phyloP scores from a whole-genome alignment of 2,888 invertebrate species.

The Nemapogon koenigi region DNA sequence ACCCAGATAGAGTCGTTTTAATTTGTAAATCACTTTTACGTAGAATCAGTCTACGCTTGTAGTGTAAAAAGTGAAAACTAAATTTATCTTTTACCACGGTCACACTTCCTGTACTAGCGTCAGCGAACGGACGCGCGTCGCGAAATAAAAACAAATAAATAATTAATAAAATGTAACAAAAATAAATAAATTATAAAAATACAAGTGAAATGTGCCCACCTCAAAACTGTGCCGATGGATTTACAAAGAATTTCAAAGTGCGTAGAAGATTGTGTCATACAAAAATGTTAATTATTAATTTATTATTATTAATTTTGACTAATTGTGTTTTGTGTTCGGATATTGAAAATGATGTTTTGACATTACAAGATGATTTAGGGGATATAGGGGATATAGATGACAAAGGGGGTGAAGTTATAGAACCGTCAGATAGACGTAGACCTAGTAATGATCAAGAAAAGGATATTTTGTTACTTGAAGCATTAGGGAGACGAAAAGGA shows the following conservation, averaged over 20 bases:
- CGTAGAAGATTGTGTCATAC: conserved; percentile 29
- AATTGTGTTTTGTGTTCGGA: conserved; percentile 31
- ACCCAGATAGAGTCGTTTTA: no score
- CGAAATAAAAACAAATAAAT: conserved; percentile 18
- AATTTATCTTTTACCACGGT: no score
- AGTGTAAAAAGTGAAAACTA: no score
- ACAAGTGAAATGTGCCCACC: conserved; percentile 25
- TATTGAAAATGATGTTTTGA: conserved; percentile 50
- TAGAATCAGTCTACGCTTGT: no score
- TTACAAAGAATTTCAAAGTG: conserved; percentile 35
- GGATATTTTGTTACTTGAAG: conserved; percentile 75
- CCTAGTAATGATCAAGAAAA: conserved; percentile 74
- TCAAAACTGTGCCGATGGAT: no score
- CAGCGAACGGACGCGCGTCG: conserved; percentile 37
- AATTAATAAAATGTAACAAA: conserved; percentile 14
- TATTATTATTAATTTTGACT: conserved; percentile 24
- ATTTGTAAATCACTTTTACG: no score
- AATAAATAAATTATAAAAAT: conserved; percentile 25
- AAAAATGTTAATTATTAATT: conserved; percentile 19
- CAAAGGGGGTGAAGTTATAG: conserved; percentile 27
- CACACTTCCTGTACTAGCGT: no score
- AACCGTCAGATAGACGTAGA: conserved; percentile 44
- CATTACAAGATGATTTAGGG: conserved; percentile 43
- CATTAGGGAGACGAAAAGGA: conserved; percentile 70
- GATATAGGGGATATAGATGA: no score